phyloP scores from a whole-genome alignment of 1,140 invertebrate genomes.

The Drosophila varians region DNA sequence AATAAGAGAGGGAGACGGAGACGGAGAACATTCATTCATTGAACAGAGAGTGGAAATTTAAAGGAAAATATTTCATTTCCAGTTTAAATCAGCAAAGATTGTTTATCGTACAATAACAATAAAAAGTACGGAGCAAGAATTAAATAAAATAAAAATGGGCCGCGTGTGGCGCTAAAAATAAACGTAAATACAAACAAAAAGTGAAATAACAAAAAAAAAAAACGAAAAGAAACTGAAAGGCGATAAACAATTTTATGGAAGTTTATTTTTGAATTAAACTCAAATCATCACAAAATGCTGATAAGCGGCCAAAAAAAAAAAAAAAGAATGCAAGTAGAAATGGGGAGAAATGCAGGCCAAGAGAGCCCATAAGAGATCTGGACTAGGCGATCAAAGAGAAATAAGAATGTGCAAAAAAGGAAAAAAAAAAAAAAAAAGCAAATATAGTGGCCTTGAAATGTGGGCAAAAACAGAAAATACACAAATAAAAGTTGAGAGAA shows the following conservation, averaged over 20 bases:
- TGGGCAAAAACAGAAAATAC: constrained; percentile 27
- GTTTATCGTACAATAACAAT: constrained; percentile 55
- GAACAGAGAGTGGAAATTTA: constrained; percentile 38
- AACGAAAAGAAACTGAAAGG: constrained; percentile 4
- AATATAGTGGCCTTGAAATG: constrained; percentile 66
- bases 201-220: constrained; percentile 16
- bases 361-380: constrained; percentile 7
- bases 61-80: constrained; percentile 22
- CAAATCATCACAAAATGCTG: constrained; percentile 49
- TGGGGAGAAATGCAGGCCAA: constrained; percentile 4
- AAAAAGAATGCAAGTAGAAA: constrained; percentile 14
- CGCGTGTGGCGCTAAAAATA: constrained; percentile 74
- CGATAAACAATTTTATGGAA: constrained; percentile 53
- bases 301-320: constrained; percentile 30
- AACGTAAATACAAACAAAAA: constrained; percentile 47
- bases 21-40: constrained; percentile 52
- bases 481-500: constrained; percentile 30
- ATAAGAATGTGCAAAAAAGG: no score
- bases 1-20: constrained; percentile 13
- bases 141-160: constrained; percentile 43
- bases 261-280: constrained; percentile 50
- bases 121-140: constrained; percentile 20
- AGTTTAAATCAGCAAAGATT: constrained; percentile 39
- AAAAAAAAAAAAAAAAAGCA: constrained; percentile 56
- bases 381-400: constrained; percentile 13